A percentile compares a stretch with the other conserved stretches of the same genome.
phyloP scores from a whole-genome alignment of 2,888 invertebrate species.

The Sphaerophoria taeniata region DNA sequence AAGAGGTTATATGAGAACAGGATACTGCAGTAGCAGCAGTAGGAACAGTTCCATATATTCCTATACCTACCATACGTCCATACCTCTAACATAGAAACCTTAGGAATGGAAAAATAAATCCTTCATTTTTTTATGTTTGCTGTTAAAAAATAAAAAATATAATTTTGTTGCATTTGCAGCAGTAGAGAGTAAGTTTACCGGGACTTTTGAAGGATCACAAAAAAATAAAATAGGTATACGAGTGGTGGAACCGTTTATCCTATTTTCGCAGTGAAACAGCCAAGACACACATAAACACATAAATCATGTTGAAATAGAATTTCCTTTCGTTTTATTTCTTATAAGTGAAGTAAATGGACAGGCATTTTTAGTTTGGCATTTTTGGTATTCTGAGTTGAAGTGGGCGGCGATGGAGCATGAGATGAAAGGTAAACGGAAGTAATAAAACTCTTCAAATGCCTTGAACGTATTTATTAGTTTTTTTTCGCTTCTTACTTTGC shows the following conservation, averaged over 20 bases:
- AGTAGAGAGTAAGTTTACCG: slow-evolving; percentile 1
- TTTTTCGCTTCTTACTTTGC: slow-evolving; percentile 5
- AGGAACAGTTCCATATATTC: slow-evolving; percentile 12
- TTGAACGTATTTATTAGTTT: slow-evolving; percentile 47
- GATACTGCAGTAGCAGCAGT: slow-evolving; percentile 37
- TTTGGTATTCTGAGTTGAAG: background rate
- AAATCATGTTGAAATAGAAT: slow-evolving; percentile 68
- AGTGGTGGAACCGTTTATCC: slow-evolving; percentile 65
- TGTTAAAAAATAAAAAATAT: too few relatives aligned
- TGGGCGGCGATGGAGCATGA: background rate
- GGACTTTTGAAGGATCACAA: background rate
- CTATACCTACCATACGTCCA: too few relatives aligned
- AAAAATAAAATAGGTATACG: slow-evolving; percentile 25
- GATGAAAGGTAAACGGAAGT: slow-evolving; percentile 41
- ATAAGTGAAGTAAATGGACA: slow-evolving; percentile 36
- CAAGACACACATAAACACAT: slow-evolving; percentile 24
- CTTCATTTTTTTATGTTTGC: too few relatives aligned
- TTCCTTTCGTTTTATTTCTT: slow-evolving; percentile 44
- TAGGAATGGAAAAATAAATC: background rate
- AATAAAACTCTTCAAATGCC: slow-evolving; percentile 65
- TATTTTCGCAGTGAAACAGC: slow-evolving; percentile 31
- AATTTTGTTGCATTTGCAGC: too few relatives aligned
- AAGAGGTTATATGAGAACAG: slow-evolving; percentile 36
- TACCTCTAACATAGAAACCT: background rate
- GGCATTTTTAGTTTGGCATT: slow-evolving; percentile 26